These are phyloP conservation scores for Podarcis raffonei DNA, from an alignment of 2,113 vertebrate species.

Conservation along the genomic window DNA sequence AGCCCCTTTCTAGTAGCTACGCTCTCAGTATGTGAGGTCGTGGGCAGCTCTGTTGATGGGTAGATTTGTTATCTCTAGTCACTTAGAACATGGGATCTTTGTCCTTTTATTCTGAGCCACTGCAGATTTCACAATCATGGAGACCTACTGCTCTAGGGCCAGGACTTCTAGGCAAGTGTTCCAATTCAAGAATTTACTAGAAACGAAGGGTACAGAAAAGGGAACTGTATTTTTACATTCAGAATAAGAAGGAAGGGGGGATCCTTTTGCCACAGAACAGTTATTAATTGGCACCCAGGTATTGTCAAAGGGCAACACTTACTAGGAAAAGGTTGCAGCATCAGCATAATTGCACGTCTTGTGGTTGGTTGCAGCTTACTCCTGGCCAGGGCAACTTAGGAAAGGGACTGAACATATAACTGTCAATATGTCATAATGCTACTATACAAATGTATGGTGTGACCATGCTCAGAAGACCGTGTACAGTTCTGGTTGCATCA, in stretches of 20 bases:
- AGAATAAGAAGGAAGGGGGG: neutral
- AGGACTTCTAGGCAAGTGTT: neutral
- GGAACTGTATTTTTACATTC: neutral
- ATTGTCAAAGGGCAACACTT: too few relatives aligned
- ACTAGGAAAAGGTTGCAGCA: neutral
- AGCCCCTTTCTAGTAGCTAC: neutral
- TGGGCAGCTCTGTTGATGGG: neutral
- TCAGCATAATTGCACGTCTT: neutral
- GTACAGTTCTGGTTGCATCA: too few relatives aligned
- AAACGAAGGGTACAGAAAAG: neutral
- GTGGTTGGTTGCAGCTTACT: neutral
- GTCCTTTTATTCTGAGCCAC: conserved; percentile 4
- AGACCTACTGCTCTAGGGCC: neutral
- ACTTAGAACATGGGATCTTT: neutral
- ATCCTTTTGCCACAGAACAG: neutral
- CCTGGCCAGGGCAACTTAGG: too few relatives aligned
- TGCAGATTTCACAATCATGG: neutral
- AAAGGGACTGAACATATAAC: too few relatives aligned
- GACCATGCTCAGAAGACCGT: too few relatives aligned
- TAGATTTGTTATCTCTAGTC: neutral
- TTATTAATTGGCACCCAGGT: neutral
- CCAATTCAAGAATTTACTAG: neutral
- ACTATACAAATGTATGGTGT: too few relatives aligned
- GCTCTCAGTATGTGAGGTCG: neutral
- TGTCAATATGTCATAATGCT: too few relatives aligned